Evolutionary conservation across 2,797 vertebrate genomes (phyloP).

Genomic region (Ctenochaetus hawaiiensis): DNA sequence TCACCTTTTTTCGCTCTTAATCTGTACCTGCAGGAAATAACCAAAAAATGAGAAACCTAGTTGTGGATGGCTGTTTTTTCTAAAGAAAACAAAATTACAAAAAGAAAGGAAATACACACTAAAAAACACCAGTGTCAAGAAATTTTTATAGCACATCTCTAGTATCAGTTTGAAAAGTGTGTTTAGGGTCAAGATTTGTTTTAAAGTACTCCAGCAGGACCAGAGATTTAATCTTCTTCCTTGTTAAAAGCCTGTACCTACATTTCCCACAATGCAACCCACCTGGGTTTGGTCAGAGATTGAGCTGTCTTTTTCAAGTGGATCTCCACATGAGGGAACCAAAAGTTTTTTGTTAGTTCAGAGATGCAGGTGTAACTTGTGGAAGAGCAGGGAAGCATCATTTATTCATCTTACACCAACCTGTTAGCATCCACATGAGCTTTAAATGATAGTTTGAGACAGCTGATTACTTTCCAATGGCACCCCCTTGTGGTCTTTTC

Average conservation of each 20-base stretch:
- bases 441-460: neutral
- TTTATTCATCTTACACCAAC: too few relatives aligned
- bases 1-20: too few relatives aligned
- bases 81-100: neutral
- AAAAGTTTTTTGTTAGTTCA: too few relatives aligned
- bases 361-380: too few relatives aligned
- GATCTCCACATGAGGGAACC: too few relatives aligned
- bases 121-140: neutral
- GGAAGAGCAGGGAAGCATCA: too few relatives aligned
- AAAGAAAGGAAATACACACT: neutral
- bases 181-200: neutral
- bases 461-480: conserved; percentile 39
- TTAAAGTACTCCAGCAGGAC: neutral
- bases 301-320: too few relatives aligned
- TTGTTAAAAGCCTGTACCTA: neutral
- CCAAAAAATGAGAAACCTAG: neutral
- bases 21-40: neutral
- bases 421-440: neutral
- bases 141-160: neutral
- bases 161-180: neutral
- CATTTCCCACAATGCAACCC: neutral
- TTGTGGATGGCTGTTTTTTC: neutral
- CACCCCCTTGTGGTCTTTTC: conserved; percentile 52
- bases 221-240: neutral
- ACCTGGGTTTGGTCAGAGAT: too few relatives aligned